Conservation (phyloP, 2,797 vertebrate genomes). For the Columba guinea region DNA sequence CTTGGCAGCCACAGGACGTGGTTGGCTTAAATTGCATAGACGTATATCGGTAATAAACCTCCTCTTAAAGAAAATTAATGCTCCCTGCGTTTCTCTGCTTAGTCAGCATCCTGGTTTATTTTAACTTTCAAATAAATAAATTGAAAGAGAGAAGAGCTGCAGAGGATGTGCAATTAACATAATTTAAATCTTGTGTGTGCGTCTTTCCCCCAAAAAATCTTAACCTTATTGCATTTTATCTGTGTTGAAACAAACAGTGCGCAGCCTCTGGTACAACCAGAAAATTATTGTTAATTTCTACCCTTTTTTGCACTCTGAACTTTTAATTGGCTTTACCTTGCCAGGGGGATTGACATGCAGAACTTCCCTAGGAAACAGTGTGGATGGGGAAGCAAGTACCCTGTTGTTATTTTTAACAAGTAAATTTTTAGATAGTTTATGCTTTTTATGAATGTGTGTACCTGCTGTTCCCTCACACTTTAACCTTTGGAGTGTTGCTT, state of each 20-base stretch:
- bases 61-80: background rate
- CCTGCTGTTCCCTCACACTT: background rate
- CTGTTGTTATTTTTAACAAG: background rate
- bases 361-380: background rate
- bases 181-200: background rate
- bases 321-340: background rate
- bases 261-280: background rate
- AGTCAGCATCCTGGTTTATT: background rate
- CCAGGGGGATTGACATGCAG: background rate
- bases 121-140: background rate
- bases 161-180: background rate
- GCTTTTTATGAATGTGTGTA: background rate
- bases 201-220: fast-evolving
- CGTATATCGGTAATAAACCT: background rate
- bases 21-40: background rate
- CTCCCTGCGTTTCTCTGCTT: background rate
- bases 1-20: background rate
- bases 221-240: background rate
- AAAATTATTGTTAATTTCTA: background rate
- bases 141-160: background rate
- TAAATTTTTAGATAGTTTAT: background rate
- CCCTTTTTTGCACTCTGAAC: background rate
- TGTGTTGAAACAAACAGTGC: background rate
- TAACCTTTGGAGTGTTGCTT: background rate
- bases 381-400: background rate